These are phyloP conservation scores for Heterotis niloticus DNA, from an alignment of 2,113 vertebrate genomes.

Conservation along the genomic window DNA sequence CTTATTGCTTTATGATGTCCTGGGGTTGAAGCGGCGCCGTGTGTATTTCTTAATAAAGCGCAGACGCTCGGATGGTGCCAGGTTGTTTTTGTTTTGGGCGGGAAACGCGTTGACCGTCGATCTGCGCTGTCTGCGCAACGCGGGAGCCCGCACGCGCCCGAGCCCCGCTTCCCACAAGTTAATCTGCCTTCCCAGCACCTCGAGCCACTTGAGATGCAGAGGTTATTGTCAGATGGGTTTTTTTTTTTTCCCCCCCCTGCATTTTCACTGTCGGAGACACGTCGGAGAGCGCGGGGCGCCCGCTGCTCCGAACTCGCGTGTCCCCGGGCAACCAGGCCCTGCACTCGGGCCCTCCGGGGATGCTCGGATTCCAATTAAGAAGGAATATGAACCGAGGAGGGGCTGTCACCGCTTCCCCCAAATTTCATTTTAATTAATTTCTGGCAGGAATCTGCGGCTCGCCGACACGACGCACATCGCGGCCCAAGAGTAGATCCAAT, in stretches of 20 bases:
- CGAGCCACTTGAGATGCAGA: neutral
- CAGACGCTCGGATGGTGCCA: neutral
- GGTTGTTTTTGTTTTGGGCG: neutral
- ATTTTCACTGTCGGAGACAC: neutral
- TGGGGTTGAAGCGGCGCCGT: neutral
- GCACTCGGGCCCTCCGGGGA: slow-evolving; percentile 36
- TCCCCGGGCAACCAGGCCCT: slow-evolving; percentile 26
- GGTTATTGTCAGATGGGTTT: neutral
- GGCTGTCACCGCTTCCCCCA: slow-evolving; percentile 49
- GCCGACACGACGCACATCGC: slow-evolving; percentile 47
- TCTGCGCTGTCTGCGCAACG: neutral
- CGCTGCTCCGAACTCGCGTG: slow-evolving; percentile 40
- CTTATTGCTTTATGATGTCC: neutral
- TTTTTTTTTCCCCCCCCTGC: no score
- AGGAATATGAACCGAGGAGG: slow-evolving; percentile 56
- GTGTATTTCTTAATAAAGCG: no score
- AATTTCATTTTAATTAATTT: slow-evolving; percentile 70
- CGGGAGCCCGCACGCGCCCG: no score
- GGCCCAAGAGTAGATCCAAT: slow-evolving; percentile 62
- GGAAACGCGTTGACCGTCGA: neutral
- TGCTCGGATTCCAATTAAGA: slow-evolving; percentile 55
- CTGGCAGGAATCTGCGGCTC: slow-evolving; percentile 53
- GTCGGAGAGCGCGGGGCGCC: no score
- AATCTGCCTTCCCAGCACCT: neutral
- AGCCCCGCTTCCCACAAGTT: no score